Evolutionary conservation across 2,888 invertebrate species (phyloP), one percentile per base, ranked within the genome.

Genomic region (Agelastica alni): DNA sequence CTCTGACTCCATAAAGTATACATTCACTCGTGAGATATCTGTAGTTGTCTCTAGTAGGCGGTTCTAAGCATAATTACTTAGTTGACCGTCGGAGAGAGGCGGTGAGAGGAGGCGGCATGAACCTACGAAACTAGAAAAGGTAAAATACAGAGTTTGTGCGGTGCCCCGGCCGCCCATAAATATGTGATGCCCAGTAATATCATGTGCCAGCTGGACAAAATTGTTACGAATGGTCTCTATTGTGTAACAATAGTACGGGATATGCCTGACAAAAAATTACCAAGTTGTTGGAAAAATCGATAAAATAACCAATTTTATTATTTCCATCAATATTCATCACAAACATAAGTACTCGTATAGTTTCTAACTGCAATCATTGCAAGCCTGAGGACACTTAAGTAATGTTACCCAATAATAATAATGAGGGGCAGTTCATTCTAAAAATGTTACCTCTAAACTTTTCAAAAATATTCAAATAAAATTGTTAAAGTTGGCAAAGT

Each of bases 201-300:
- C 76, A 76, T 75, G 76, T 76, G 76, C 76, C 76, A 76, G 77
- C 75, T 77, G 75, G 74, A 71, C 71, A 74, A 77, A 77, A 77
- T 77, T 77, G 77, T 76, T 77, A 77, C 76, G 75, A 76, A 77
- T 77, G 76, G 74, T 68, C 71, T n/a, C n/a, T 68, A 62, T 68
- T 67, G 68, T 68, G 69, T 69, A 66, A 42, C 30, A 36, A 12
- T 61, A 59, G 57, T 41, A 34, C 56, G 45, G 57, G 20, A 26
- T 32, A 5, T 32, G 2, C n/a, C 20, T 2, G 4, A 3, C 18
- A 54, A 41, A 44, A 36, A 36, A 5, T 17, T n/a, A n/a, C n/a
- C n/a, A n/a, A n/a, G n/a, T n/a, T n/a, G n/a, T n/a, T n/a, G n/a
- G n/a, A n/a, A n/a, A n/a, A n/a, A n/a, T n/a, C n/a, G n/a, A n/a